phyloP scores from a whole-genome alignment of 2,888 invertebrate genomes.

The Pseudoips prasinana region DNA sequence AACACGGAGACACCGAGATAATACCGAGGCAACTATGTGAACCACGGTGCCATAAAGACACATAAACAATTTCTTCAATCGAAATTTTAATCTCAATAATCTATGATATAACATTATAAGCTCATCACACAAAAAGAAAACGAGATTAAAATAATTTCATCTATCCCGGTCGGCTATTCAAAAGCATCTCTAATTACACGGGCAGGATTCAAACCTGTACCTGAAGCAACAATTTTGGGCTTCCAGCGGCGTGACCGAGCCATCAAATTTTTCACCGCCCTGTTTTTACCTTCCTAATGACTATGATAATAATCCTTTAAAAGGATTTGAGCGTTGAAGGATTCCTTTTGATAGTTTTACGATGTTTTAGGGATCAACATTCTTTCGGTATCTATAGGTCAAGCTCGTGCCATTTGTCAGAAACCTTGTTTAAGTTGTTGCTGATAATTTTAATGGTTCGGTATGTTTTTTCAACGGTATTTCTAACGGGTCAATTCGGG shows the following conservation, averaged over 20 bases:
- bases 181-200: slow-evolving; percentile 32
- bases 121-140: background rate
- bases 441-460: background rate
- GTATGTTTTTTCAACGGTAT: too few species aligned
- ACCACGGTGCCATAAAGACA: too few species aligned
- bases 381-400: slow-evolving; percentile 15
- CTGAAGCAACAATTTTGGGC: slow-evolving; percentile 20
- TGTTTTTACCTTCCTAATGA: slow-evolving; percentile 22
- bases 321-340: slow-evolving; percentile 27
- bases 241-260: slow-evolving; percentile 23
- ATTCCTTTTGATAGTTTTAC: slow-evolving; percentile 13
- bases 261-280: slow-evolving; percentile 20
- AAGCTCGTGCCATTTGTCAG: slow-evolving; percentile 10
- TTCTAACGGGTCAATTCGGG: too few species aligned
- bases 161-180: slow-evolving; percentile 15
- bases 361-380: slow-evolving; percentile 10
- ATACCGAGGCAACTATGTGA: too few species aligned
- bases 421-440: background rate
- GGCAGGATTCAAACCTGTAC: slow-evolving; percentile 23
- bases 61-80: too few species aligned
- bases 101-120: slow-evolving; percentile 13
- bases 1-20: too few species aligned
- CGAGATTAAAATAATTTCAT: slow-evolving; percentile 19
- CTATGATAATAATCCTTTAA: slow-evolving; percentile 26
- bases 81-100: too few species aligned